Evolutionary conservation across 2,888 invertebrate species (phyloP), one percentile per base, ranked within the genome.

Genomic region (Azorinus chamasolen): DNA sequence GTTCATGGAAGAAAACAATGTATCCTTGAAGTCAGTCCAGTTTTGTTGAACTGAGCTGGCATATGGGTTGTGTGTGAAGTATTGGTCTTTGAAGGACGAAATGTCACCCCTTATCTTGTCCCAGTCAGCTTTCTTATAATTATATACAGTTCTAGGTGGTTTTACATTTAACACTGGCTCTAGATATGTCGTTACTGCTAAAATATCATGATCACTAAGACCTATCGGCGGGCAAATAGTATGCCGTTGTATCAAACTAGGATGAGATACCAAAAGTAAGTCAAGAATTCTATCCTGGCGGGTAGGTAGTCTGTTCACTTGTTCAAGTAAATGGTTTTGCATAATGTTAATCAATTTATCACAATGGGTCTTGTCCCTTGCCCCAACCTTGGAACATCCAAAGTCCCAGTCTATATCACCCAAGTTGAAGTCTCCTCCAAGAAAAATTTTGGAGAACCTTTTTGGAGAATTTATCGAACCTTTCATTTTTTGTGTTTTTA

Each of bases 401-500:
- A 16, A 41, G 18, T 41, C 48, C 66, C 73, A 68, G 25, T 73
- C 51, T 18, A 73, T 51, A 39, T 72, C 72, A 6, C 72, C 65
- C 10, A 68, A n/a, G 25, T 59, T 68, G n/a, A 59, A 68, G 20
- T 68, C 68, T 2, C 68, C 68, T 0, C 58, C 68, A 8, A 68
- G 39, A 22, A 68, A 68, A 0, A 27, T 27, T 41, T 68, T 68
- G n/a, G n/a, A n/a, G n/a, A n/a, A n/a, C n/a, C n/a, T n/a, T n/a
- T n/a, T n/a, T n/a, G n/a, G n/a, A n/a, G n/a, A n/a, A n/a, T n/a
- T n/a, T n/a, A n/a, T n/a, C n/a, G n/a, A n/a, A n/a, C n/a, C n/a
- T n/a, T n/a, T n/a, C n/a, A n/a, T n/a, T n/a, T n/a, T n/a, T n/a
- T n/a, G n/a, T n/a, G n/a, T n/a, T n/a, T n/a, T n/a, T n/a, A n/a